A percentile compares a stretch with the other conserved stretches of the same genome.
These are phyloP conservation scores for Dreissena rostriformis DNA, from an alignment of 1,140 invertebrate species.

Conservation along the genomic window DNA sequence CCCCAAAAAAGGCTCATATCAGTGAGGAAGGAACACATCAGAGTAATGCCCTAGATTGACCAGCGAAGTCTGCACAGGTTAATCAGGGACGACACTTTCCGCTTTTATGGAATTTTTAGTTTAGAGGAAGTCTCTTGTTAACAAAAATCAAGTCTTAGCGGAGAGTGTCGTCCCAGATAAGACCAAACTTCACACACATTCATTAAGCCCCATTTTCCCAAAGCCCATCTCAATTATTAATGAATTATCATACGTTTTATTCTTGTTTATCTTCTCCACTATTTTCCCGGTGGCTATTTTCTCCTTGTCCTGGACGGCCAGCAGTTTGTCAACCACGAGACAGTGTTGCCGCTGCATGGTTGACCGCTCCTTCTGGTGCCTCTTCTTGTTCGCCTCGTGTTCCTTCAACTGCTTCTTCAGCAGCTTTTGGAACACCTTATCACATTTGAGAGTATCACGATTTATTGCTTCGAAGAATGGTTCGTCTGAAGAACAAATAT, in stretches of 20 bases:
- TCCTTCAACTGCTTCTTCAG: conserved; percentile 98
- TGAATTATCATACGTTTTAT: conserved; percentile 69
- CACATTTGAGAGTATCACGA: conserved; percentile 92
- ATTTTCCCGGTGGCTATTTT: conserved; percentile 75
- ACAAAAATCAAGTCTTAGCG: too few species aligned
- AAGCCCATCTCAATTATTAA: too few species aligned
- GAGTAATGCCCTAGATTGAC: too few species aligned
- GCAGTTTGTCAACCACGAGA: conserved; percentile 96
- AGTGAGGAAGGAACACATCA: too few species aligned
- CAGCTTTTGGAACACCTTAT: conserved; percentile 97
- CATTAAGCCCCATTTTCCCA: too few species aligned
- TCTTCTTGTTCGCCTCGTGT: conserved; percentile 93
- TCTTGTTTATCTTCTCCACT: conserved; percentile 77
- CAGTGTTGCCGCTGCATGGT: conserved; percentile 97
- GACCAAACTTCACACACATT: too few species aligned
- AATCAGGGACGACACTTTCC: too few species aligned
- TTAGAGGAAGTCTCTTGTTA: too few species aligned
- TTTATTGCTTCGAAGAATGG: conserved; percentile 89
- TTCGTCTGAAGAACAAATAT: conserved; percentile 63
- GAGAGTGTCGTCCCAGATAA: too few species aligned
- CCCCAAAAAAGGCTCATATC: too few species aligned
- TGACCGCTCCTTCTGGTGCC: conserved; percentile 96
- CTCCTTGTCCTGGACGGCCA: conserved; percentile 82
- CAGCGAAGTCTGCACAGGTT: too few species aligned
- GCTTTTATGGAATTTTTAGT: too few species aligned